These are phyloP conservation scores for Menura novaehollandiae DNA, from an alignment of 2,113 vertebrate species.

Conservation along the genomic window DNA sequence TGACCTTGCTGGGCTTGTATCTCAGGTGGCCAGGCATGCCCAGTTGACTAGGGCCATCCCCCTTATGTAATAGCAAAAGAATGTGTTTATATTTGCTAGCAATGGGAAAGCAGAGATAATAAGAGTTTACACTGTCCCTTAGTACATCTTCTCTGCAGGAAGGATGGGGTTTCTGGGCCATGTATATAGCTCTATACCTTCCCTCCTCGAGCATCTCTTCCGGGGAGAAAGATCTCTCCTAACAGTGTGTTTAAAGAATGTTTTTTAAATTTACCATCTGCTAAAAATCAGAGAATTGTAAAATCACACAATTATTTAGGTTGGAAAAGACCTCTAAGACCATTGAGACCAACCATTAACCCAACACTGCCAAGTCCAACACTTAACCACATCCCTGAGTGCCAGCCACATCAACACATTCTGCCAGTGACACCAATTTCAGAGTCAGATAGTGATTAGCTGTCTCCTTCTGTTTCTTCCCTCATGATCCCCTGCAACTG, in stretches of 20 bases:
- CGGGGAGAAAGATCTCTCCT: no score
- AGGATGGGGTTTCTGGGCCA: no score
- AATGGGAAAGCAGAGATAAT: no score
- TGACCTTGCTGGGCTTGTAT: no score
- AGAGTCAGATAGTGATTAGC: not conserved
- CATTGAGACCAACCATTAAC: not conserved
- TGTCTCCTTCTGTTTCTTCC: not conserved
- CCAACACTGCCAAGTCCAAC: not conserved
- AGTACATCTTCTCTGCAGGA: no score
- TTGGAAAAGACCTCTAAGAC: not conserved
- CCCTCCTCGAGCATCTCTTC: no score
- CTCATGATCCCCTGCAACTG: not conserved
- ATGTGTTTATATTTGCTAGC: no score
- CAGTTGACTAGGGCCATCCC: no score
- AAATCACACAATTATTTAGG: not conserved
- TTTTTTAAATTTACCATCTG: not conserved
- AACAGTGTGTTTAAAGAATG: not conserved
- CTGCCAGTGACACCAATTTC: not conserved
- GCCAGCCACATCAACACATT: rapidly evolving
- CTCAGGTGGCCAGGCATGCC: no score
- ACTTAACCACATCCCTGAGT: rapidly evolving
- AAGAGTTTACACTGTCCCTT: no score
- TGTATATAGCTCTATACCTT: no score
- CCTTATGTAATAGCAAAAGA: no score
- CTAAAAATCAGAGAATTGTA: not conserved